Evolutionary conservation across 2,797 vertebrate genomes (phyloP), one percentile per base, ranked within the genome.

Genomic region (Tinamus major): DNA sequence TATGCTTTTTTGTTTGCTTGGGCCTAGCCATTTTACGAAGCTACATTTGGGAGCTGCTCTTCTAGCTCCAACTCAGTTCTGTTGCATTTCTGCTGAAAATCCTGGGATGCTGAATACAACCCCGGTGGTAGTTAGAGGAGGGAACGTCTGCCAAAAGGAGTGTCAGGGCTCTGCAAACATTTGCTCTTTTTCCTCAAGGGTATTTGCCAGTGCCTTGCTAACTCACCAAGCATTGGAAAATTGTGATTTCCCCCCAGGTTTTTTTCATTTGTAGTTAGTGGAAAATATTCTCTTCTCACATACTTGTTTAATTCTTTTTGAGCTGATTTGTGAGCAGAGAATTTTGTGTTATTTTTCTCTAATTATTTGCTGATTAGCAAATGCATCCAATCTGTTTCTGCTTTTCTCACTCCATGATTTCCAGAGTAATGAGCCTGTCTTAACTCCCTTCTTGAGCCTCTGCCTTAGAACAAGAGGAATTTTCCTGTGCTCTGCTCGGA

Each of bases 111-210:
- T 31, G n/a, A 56, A 49, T 69, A 49, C 77, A 67, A 19, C 48
- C 15, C 35, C 35, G 62, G 55, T 2, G 0, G 3, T 69, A 85
- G 46, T 33, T 42, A 63, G 71, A 87, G 74, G 39, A 91, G 44
- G 80, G 33, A 67, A 74, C 24, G 31, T 63, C 85, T 91, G 74
- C 59, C 93, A 94, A 72, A 88, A 92, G 29, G n/a, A 64, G 48
- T 72, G 61, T 74, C 75, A 77, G 79, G 71, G 31, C 21, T 87
- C 55, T 91, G 63, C 91, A 93, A 70, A 89, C 56, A 64, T 90
- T 86, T 74, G 39, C 56, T 77, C 20, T 93, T 84, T 85, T 86
- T 88, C 61, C 92, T 89, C 82, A 65, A 59, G 70, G 20, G 69
- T 95, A 13, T 67, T 69, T 82, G 64, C 48, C 49, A 85, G 37